Percentiles rank a stretch among this genome's conserved stretches.
Conservation (phyloP, 2,113 vertebrate species). For the Gopherus evgoodei region DNA sequence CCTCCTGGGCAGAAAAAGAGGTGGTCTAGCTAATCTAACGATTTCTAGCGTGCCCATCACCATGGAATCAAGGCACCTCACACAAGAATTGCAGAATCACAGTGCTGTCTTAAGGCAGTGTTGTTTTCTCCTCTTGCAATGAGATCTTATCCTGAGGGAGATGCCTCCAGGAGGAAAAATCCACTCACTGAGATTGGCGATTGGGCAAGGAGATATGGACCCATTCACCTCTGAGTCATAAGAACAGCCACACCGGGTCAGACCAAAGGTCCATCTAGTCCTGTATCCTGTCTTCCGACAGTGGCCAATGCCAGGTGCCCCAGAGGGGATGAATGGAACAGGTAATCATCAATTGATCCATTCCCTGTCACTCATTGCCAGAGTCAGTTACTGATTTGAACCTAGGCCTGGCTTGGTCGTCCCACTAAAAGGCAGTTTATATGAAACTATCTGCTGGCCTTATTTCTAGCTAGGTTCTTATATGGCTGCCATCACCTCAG, state of each 20-base stretch:
- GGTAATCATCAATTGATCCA: no score
- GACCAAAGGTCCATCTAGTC: no score
- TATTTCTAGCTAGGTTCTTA: neutral
- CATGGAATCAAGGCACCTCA: neutral
- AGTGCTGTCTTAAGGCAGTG: neutral
- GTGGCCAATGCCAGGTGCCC: no score
- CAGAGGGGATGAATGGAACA: no score
- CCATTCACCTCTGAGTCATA: accelerated
- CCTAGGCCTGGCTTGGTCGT: neutral
- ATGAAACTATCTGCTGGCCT: neutral
- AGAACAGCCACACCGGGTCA: no score
- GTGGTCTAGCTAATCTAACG: accelerated
- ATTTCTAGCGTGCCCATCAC: accelerated
- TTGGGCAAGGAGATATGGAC: neutral
- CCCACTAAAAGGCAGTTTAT: neutral
- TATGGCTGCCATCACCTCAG: neutral
- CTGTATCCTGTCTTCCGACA: no score
- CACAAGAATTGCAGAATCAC: neutral
- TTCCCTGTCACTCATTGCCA: no score
- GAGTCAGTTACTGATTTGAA: neutral
- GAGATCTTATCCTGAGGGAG: neutral
- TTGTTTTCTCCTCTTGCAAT: neutral
- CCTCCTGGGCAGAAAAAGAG: neutral
- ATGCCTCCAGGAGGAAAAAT: neutral
- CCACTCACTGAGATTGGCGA: accelerated